A percentile compares a stretch with the other conserved stretches of the same genome.
phyloP scores from a whole-genome alignment of 2,113 vertebrate genomes.

The Mobula birostris region DNA sequence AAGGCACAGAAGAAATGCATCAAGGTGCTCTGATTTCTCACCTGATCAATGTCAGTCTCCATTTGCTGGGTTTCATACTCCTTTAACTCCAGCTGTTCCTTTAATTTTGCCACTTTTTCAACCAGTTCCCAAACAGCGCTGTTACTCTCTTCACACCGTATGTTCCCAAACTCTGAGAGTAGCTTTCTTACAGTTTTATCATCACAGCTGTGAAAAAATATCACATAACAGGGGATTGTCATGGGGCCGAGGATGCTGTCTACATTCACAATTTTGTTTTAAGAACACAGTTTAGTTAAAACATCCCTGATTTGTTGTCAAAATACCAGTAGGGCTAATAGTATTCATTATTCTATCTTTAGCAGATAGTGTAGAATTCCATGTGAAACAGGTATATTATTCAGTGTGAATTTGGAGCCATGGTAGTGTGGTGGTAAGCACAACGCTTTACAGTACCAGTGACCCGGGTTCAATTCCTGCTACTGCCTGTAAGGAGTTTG shows the following conservation, averaged over 20 bases:
- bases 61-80: conserved; percentile 49
- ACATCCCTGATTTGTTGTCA: neutral
- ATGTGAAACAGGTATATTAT: neutral
- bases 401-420: neutral
- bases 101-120: conserved; percentile 54
- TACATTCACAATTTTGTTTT: neutral
- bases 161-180: conserved; percentile 52
- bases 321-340: neutral
- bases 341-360: neutral
- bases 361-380: neutral
- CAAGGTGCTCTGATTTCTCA: conserved; percentile 45
- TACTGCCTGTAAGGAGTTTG: no score
- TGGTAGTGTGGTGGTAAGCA: no score
- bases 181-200: conserved; percentile 61
- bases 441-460: no score
- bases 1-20: neutral
- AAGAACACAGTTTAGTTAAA: neutral
- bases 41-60: conserved; percentile 64
- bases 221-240: neutral
- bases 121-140: conserved; percentile 53
- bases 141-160: conserved; percentile 48
- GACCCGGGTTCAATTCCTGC: no score
- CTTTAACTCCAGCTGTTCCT: conserved; percentile 63
- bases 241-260: neutral
- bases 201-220: conserved; percentile 59